Base-by-base conservation (phyloP, 2,113 vertebrate genomes). In the Ammodytes dubius region DNA sequence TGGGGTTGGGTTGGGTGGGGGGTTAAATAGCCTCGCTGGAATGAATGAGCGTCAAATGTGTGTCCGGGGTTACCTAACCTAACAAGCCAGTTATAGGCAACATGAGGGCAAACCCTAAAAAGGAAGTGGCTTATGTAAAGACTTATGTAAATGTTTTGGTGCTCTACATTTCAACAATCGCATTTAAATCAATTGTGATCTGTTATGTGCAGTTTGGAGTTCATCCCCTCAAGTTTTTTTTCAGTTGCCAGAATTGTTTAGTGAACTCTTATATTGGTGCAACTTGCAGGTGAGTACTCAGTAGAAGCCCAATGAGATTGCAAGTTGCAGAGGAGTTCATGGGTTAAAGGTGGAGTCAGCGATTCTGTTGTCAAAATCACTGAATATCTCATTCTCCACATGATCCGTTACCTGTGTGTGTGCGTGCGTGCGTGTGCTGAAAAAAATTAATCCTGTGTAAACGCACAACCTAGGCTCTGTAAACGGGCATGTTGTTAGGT, bases 101-200 rank as follows among this genome's bases (percentile, higher is more conserved):
- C 64, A 3, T 3, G 7, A 69, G 69, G 73, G 59, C 13, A 49
- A 59, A 78, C 49, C 60, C 10, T 8, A 27, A 19, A 76, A 47
- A 17, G 64, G 54, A 77, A 64, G 77, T 68, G 70, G 70, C 47
- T 84, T 80, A 77, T 66, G 27, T 71, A 84, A 82, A 84, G 39
- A 77, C 54, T 70, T 69, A 39, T 78, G 76, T 68, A 84, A 74
- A 84, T 52, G 52, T 2, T 74, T 39, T 3, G 49, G 14, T 56
- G 54, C 2, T 64, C 46, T 35, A 12, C 3, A 27, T 47, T 49
- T 47, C 3, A n/a, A 57, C 9, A n/a, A 65, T 19, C 27, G 8
- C 35, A 15, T 27, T 12, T 9, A 5, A 43, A 37, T 15, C 17
- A 53, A n/a, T 17, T 11, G 9, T 14, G 52, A 27, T 7, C 6